Evolutionary conservation across 2,888 invertebrate species (phyloP).

Genomic region (Pasiphila rectangulata): DNA sequence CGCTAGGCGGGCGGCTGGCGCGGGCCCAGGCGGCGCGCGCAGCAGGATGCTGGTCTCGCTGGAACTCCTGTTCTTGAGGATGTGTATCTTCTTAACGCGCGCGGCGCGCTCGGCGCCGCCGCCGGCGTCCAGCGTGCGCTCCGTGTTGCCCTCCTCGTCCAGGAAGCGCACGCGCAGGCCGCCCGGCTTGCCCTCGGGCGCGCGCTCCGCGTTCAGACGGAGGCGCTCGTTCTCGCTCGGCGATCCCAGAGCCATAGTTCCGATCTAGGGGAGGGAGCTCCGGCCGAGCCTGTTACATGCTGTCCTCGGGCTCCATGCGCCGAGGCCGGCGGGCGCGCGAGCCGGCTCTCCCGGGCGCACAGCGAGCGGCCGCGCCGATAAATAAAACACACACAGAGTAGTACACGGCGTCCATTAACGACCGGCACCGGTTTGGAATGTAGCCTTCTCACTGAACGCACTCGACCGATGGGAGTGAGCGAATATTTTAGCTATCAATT

Average conservation of each 20-base stretch:
- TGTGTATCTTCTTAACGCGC: constrained; percentile 73
- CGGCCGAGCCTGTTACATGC: constrained; percentile 47
- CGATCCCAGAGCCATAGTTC: constrained; percentile 72
- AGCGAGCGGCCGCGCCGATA: constrained; percentile 58
- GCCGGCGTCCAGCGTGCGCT: constrained; percentile 71
- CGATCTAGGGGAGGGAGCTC: constrained; percentile 38
- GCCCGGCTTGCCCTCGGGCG: constrained; percentile 55
- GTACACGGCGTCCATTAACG: constrained; percentile 74
- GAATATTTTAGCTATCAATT: constrained; percentile 42
- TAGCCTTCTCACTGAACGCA: constrained; percentile 72
- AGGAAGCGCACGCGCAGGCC: constrained; percentile 72
- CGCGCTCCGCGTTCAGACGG: constrained; percentile 57
- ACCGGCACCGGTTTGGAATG: constrained; percentile 79
- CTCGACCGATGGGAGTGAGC: constrained; percentile 54
- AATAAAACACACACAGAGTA: constrained; percentile 65
- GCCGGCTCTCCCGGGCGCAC: constrained; percentile 37
- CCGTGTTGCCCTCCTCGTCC: constrained; percentile 75
- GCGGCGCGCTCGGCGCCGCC: constrained; percentile 71
- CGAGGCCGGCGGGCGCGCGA: constrained; percentile 31
- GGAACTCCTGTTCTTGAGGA: constrained; percentile 74
- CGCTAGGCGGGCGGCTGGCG: constrained; percentile 63
- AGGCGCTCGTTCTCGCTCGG: constrained; percentile 72
- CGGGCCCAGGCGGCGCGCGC: constrained; percentile 65
- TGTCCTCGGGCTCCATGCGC: constrained; percentile 36
- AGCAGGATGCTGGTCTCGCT: constrained; percentile 75